A percentile compares a stretch with the other conserved stretches of the same genome.
phyloP scores from a whole-genome alignment of 1,140 invertebrate species.

The Zaprionus lachaisei region DNA sequence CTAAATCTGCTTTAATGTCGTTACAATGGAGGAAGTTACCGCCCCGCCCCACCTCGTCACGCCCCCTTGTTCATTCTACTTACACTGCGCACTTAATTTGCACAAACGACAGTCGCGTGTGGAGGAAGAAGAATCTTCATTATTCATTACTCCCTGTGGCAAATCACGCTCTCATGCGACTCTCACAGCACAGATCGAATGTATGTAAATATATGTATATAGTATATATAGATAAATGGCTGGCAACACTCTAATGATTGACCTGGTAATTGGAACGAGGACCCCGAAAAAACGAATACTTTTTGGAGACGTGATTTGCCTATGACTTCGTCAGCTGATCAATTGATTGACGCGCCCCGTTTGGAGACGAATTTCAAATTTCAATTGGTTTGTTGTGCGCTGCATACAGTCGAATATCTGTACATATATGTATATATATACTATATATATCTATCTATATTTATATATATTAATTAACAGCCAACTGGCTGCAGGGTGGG shows the following conservation, averaged over 20 bases:
- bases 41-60: background rate
- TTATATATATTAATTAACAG: conserved; percentile 50
- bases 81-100: conserved; percentile 42
- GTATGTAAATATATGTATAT: background rate
- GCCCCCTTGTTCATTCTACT: background rate
- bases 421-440: conserved; percentile 13
- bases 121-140: conserved; percentile 4
- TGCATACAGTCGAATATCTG: background rate
- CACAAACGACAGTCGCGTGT: conserved; percentile 18
- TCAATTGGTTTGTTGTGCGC: conserved; percentile 69
- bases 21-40: conserved; percentile 11
- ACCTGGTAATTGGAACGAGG: conserved; percentile 15
- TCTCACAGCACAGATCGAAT: conserved; percentile 31
- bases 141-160: conserved; percentile 46
- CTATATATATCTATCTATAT: conserved; percentile 3
- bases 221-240: conserved; percentile 13
- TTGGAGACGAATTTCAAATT: conserved; percentile 27
- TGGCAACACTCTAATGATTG: conserved; percentile 8
- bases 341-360: conserved; percentile 63
- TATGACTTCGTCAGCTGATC: conserved; percentile 39
- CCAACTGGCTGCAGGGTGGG: background rate
- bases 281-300: conserved; percentile 5
- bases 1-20: conserved; percentile 63
- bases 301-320: conserved; percentile 22
- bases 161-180: conserved; percentile 52